These are phyloP conservation scores for Sardinella longiceps DNA, from an alignment of 2,797 vertebrate genomes.

Conservation along the genomic window DNA sequence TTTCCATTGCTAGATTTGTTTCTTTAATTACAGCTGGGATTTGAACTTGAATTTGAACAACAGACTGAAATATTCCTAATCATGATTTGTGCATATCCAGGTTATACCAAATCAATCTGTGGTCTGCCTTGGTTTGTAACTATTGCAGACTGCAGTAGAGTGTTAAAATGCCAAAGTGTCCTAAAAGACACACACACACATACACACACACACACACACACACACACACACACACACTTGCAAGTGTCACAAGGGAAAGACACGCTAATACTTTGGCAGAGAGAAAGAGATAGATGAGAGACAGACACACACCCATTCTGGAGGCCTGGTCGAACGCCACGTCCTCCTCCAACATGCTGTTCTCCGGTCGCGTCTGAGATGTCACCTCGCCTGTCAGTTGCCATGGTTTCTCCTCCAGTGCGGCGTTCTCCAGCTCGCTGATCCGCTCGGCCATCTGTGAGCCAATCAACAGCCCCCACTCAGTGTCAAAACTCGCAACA, in stretches of 20 bases:
- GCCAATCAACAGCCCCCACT: neutral
- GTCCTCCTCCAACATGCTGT: slow-evolving; percentile 93
- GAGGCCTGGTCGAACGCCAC: slow-evolving; percentile 88
- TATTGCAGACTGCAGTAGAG: neutral
- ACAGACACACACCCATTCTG: slow-evolving; percentile 76
- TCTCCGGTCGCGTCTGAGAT: slow-evolving; percentile 89
- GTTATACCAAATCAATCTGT: neutral
- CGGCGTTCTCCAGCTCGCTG: slow-evolving; percentile 80
- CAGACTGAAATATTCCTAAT: too few relatives aligned
- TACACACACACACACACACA: too few relatives aligned
- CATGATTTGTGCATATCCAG: neutral
- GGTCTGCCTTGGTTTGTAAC: neutral
- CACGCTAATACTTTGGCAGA: neutral
- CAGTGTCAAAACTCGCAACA: neutral
- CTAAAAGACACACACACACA: too few relatives aligned
- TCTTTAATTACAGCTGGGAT: too few relatives aligned
- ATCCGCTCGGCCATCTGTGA: slow-evolving; percentile 90
- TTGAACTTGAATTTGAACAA: too few relatives aligned
- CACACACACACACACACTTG: too few relatives aligned
- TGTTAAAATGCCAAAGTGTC: too few relatives aligned
- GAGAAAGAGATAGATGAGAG: neutral
- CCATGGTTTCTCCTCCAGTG: slow-evolving; percentile 89
- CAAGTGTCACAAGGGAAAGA: neutral
- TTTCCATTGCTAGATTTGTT: too few relatives aligned
- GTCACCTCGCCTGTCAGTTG: slow-evolving; percentile 92